A percentile compares a stretch with the other conserved stretches of the same genome.
Conservation (phyloP, 2,797 vertebrate species). For the Poeciliopsis turneri region DNA sequence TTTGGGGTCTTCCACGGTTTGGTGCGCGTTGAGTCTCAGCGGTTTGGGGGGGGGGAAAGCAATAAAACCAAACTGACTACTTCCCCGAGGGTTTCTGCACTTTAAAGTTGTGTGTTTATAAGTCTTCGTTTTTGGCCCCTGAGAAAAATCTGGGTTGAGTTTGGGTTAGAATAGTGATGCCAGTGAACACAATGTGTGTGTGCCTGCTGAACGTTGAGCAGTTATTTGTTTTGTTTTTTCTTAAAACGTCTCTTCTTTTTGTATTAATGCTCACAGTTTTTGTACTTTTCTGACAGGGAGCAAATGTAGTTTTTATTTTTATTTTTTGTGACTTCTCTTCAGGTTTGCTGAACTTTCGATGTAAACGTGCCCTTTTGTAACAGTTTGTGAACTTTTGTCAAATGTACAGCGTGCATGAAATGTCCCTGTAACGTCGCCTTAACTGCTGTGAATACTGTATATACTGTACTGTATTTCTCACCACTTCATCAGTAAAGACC, state of each 20-base stretch:
- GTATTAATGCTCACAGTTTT: conserved; percentile 76
- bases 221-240: conserved; percentile 54
- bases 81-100: conserved; percentile 79
- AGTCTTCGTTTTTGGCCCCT: conserved; percentile 80
- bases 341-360: conserved; percentile 60
- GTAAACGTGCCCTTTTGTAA: conserved; percentile 75
- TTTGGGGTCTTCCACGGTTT: conserved; percentile 6
- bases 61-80: conserved; percentile 27
- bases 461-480: conserved; percentile 71
- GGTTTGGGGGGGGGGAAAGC: conserved; percentile 12
- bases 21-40: conserved; percentile 7
- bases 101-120: conserved; percentile 78
- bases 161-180: conserved; percentile 50
- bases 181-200: conserved; percentile 56
- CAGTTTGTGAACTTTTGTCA: conserved; percentile 60
- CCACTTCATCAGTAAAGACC: conserved; percentile 83
- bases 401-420: conserved; percentile 72
- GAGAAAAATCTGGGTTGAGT: conserved; percentile 66
- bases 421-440: conserved; percentile 65
- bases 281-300: conserved; percentile 82
- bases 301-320: conserved; percentile 53
- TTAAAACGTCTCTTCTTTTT: conserved; percentile 66
- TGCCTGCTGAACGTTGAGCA: conserved; percentile 72
- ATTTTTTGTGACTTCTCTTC: conserved; percentile 65
- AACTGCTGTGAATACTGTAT: conserved; percentile 81